Conservation (phyloP, 2,888 invertebrate species). For the Rotaria sp. region DNA sequence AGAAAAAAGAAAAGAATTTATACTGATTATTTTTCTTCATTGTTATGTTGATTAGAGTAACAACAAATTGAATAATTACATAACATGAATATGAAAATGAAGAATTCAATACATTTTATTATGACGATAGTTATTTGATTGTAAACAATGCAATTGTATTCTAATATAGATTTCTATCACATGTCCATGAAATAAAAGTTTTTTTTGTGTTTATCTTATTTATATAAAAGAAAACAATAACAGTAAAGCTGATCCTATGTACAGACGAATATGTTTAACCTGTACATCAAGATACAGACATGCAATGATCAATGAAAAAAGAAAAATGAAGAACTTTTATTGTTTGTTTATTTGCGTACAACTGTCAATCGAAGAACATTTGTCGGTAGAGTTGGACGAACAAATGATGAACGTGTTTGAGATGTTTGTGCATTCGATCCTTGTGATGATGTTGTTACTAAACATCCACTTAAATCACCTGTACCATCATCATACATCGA, state of each 20-base stretch:
- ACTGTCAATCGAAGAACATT: slow-evolving; percentile 13
- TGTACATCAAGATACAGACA: slow-evolving; percentile 24
- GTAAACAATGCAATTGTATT: not conserved
- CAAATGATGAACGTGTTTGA: not conserved
- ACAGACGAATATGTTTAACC: not conserved
- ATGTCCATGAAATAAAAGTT: not conserved
- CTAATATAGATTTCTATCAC: not conserved
- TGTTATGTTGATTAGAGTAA: too few relatives aligned
- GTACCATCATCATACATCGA: not conserved
- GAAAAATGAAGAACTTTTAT: not conserved
- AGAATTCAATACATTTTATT: too few relatives aligned
- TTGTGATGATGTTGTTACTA: not conserved
- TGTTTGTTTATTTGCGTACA: not conserved
- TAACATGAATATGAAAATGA: too few relatives aligned
- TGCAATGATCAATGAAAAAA: slow-evolving; percentile 7
- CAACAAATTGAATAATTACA: not conserved
- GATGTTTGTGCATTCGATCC: not conserved
- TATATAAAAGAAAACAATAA: slow-evolving; percentile 21
- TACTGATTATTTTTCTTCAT: too few relatives aligned
- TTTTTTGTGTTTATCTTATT: not conserved
- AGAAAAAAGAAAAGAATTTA: too few relatives aligned
- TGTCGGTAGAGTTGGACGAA: not conserved
- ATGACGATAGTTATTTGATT: too few relatives aligned
- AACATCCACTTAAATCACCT: not conserved
- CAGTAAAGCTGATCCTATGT: slow-evolving; percentile 21